Percentiles rank a stretch among this genome's conserved stretches.
phyloP scores from a whole-genome alignment of 2,888 invertebrate species.

The Euphydryas editha region DNA sequence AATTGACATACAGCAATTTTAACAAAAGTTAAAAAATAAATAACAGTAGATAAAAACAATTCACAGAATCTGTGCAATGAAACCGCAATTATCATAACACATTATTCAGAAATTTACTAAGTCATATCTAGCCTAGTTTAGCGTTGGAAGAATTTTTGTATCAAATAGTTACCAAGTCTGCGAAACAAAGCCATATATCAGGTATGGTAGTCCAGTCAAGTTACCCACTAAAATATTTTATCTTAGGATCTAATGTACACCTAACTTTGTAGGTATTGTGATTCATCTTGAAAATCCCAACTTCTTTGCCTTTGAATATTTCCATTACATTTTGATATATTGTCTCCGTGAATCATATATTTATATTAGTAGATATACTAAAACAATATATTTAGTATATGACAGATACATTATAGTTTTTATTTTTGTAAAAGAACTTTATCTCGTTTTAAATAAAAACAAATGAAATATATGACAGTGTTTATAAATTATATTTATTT shows the following conservation, averaged over 20 bases:
- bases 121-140: slow-evolving; percentile 32
- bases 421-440: slow-evolving; percentile 3
- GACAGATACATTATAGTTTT: background rate
- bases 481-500: slow-evolving; percentile 5
- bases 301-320: slow-evolving; percentile 18
- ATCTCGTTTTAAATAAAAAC: background rate
- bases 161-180: slow-evolving; percentile 16
- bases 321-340: slow-evolving; percentile 11
- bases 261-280: slow-evolving; percentile 6
- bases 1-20: background rate
- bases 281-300: slow-evolving; percentile 18
- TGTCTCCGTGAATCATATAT: slow-evolving; percentile 5
- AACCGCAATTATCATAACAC: slow-evolving; percentile 28
- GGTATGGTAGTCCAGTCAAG: slow-evolving; percentile 11
- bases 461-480: background rate
- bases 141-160: slow-evolving; percentile 18
- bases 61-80: slow-evolving; percentile 29
- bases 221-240: slow-evolving; percentile 7
- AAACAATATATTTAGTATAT: background rate
- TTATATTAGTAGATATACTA: slow-evolving; percentile 5
- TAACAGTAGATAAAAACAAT: slow-evolving; percentile 6
- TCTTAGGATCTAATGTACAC: slow-evolving; percentile 5
- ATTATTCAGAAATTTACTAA: slow-evolving; percentile 40
- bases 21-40: background rate
- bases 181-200: slow-evolving; percentile 30